Evolutionary conservation across 2,113 vertebrate species (phyloP).

Genomic region (Paradoxurus hermaphroditus): DNA sequence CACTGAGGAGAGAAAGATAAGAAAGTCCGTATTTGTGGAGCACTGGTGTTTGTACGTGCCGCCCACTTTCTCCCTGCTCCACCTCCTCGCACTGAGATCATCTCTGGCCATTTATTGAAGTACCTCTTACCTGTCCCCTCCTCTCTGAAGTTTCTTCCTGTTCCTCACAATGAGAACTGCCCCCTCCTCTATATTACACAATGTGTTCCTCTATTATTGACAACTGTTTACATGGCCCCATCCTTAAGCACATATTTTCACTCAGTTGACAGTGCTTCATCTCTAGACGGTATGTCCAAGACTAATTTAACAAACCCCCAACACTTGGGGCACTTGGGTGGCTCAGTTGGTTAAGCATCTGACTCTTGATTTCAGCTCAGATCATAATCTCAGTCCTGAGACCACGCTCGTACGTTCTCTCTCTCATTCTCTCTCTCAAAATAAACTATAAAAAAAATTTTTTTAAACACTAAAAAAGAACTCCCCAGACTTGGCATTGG

Average conservation of each 20-base stretch:
- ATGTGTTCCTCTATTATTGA: neutral
- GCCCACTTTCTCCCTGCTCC: neutral
- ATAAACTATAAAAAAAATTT: neutral
- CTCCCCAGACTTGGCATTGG: neutral
- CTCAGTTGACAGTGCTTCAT: neutral
- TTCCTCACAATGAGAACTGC: neutral
- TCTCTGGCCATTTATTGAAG: neutral
- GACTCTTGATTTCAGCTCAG: neutral
- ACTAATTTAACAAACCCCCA: neutral
- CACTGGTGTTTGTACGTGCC: neutral
- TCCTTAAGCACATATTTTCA: neutral
- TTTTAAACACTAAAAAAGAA: neutral
- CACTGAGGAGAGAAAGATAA: accelerated
- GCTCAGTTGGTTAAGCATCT: neutral
- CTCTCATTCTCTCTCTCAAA: neutral
- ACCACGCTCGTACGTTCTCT: neutral
- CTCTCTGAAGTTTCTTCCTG: neutral
- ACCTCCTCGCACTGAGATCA: neutral
- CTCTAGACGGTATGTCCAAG: neutral
- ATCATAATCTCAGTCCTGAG: neutral
- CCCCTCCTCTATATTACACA: neutral
- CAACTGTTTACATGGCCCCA: neutral
- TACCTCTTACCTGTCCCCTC: neutral
- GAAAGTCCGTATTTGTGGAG: neutral
- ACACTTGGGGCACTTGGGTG: neutral